Evolutionary conservation across 2,113 vertebrate genomes (phyloP).

Genomic region (Erpornis zantholeuca): DNA sequence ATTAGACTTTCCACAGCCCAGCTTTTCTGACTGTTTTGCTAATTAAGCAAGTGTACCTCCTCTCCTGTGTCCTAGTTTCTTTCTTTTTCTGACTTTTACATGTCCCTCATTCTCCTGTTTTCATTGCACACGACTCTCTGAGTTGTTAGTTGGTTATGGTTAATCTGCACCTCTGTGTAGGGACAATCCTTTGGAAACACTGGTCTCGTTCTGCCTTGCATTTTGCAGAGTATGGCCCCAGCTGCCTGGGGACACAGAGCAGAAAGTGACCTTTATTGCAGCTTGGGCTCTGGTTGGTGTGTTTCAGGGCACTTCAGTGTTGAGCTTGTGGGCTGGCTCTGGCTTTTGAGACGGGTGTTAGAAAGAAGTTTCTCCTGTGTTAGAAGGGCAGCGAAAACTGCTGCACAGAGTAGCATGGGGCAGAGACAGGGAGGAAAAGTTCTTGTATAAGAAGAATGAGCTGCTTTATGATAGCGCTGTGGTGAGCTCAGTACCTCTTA

Average conservation of each 20-base stretch:
- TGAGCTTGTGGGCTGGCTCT: not conserved
- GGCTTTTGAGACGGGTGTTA: not conserved
- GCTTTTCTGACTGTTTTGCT: not conserved
- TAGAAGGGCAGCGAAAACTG: accelerated
- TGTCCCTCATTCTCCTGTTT: not conserved
- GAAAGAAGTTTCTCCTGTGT: not conserved
- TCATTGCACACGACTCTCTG: not conserved
- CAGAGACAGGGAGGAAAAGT: not conserved
- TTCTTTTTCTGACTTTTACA: not conserved
- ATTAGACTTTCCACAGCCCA: not conserved
- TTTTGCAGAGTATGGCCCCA: not conserved
- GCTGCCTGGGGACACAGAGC: not conserved
- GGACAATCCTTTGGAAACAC: not conserved
- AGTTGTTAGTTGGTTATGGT: not conserved
- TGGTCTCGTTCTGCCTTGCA: not conserved
- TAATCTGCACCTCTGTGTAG: not conserved
- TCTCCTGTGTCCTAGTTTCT: not conserved
- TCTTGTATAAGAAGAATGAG: not conserved
- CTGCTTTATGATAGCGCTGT: not conserved
- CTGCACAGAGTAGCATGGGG: not conserved
- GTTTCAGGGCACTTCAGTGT: not conserved
- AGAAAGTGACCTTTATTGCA: not conserved
- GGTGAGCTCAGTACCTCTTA: not conserved
- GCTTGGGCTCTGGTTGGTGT: not conserved
- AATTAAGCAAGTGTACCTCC: not conserved